A percentile compares a stretch with the other conserved stretches of the same genome.
Conservation (phyloP, 2,797 vertebrate genomes). For the Poeciliopsis presidionis region DNA sequence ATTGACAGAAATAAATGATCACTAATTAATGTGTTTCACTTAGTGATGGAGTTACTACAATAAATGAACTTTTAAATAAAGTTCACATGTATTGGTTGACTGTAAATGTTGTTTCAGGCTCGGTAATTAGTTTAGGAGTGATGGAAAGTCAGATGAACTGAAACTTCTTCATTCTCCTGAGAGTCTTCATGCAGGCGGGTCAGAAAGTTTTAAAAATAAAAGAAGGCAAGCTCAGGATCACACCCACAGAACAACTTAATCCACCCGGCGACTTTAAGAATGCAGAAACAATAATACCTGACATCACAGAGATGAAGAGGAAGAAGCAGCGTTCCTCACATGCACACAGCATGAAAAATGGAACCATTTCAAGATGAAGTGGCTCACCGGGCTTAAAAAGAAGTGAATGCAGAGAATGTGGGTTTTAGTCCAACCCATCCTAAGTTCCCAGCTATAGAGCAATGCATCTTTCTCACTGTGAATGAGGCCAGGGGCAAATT, state of each 20-base stretch:
- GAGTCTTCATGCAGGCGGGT: neutral
- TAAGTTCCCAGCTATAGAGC: constrained; percentile 32
- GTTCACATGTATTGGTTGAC: neutral
- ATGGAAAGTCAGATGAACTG: neutral
- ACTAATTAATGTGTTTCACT: neutral
- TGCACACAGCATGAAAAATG: neutral
- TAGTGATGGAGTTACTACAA: neutral
- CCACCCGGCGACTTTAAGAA: neutral
- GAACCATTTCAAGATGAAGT: neutral
- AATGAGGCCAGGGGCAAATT: constrained; percentile 59
- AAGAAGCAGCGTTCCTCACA: neutral
- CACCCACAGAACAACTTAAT: neutral
- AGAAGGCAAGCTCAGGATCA: neutral
- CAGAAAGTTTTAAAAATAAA: neutral
- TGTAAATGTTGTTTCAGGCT: neutral
- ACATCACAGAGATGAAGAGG: neutral
- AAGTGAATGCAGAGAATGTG: neutral
- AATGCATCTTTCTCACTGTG: constrained; percentile 51
- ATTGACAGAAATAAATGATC: neutral
- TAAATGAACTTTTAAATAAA: neutral
- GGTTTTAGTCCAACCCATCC: constrained; percentile 15
- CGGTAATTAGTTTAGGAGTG: neutral
- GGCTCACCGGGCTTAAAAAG: neutral
- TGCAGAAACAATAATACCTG: neutral
- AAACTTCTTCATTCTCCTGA: neutral